phyloP scores from a whole-genome alignment of 1,140 invertebrate genomes.

The Lamellibrachia luymesi region DNA sequence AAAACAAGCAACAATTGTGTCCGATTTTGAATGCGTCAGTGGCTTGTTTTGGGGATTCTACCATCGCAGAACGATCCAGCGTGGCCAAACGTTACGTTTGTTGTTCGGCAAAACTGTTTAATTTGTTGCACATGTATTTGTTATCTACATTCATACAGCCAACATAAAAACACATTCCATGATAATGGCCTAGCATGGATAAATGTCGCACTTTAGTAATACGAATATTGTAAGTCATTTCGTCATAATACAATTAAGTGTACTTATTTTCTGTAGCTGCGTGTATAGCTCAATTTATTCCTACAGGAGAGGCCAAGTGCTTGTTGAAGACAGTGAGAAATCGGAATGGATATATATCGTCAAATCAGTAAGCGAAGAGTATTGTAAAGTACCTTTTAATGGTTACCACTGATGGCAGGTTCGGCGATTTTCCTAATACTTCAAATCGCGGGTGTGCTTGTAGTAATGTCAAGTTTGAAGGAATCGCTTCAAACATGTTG shows the following conservation, averaged over 20 bases:
- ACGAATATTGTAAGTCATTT: too few species aligned
- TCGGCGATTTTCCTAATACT: too few species aligned
- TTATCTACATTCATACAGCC: not conserved
- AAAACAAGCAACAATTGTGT: too few species aligned
- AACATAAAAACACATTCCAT: not conserved
- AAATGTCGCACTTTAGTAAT: too few species aligned
- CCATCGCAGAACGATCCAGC: not conserved
- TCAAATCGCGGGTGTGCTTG: too few species aligned
- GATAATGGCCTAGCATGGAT: not conserved
- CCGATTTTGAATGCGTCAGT: too few species aligned
- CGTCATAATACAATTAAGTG: too few species aligned
- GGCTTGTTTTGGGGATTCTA: too few species aligned
- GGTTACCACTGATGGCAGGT: too few species aligned
- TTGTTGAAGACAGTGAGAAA: conserved; percentile 39
- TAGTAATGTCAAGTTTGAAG: too few species aligned
- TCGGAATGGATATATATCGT: conserved; percentile 49
- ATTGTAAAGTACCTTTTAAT: not conserved
- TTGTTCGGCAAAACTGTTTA: not conserved
- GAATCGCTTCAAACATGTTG: too few species aligned
- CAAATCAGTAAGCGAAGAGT: conserved; percentile 42
- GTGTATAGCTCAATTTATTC: not conserved
- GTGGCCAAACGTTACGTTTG: not conserved
- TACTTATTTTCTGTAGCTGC: too few species aligned
- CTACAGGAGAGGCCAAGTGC: conserved; percentile 39
- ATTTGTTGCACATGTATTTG: not conserved